Conservation (phyloP, 37 sponge, comb jelly and placozoan genomes). For the Axinella damicornis region DNA sequence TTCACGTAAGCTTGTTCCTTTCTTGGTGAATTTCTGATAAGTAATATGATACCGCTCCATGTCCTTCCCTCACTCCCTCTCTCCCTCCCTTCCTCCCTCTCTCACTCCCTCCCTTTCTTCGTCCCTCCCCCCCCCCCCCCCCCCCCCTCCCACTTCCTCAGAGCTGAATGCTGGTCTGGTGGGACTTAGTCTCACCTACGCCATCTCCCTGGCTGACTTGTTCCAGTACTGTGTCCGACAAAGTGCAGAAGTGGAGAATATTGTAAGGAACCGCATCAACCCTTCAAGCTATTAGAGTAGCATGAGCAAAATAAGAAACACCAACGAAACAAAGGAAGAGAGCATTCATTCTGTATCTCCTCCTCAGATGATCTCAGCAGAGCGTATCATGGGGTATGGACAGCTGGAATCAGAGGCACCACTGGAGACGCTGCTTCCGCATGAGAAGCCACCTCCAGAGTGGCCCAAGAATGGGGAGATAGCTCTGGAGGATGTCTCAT, state of each 20-base stretch:
- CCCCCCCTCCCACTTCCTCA: background rate
- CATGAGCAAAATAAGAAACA: too few species aligned
- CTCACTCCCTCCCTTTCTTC: conserved; percentile 7
- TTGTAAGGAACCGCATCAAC: conserved; percentile 42
- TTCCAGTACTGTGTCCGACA: conserved; percentile 82
- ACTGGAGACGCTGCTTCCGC: conserved; percentile 52
- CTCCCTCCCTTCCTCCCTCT: background rate
- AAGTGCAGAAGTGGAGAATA: conserved; percentile 86
- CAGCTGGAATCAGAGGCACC: conserved; percentile 67
- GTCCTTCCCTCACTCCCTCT: conserved; percentile 17
- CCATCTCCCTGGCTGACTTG: conserved; percentile 73
- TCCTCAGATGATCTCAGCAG: conserved; percentile 83
- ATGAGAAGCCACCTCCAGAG: conserved; percentile 53
- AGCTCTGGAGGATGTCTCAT: conserved; percentile 45
- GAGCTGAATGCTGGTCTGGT: conserved; percentile 52
- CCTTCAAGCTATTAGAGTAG: too few species aligned
- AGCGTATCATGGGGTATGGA: conserved; percentile 76
- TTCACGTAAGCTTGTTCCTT: background rate
- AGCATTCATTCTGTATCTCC: too few species aligned
- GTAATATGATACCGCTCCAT: background rate
- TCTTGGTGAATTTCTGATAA: too few species aligned
- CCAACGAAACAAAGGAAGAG: too few species aligned
- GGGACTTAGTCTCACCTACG: conserved; percentile 75
- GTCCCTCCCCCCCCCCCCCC: background rate
- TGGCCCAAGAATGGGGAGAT: conserved; percentile 81